Percentiles rank a stretch among this genome's conserved stretches.
Conservation (phyloP, 2,797 vertebrate genomes). For the Channallabes apus region DNA sequence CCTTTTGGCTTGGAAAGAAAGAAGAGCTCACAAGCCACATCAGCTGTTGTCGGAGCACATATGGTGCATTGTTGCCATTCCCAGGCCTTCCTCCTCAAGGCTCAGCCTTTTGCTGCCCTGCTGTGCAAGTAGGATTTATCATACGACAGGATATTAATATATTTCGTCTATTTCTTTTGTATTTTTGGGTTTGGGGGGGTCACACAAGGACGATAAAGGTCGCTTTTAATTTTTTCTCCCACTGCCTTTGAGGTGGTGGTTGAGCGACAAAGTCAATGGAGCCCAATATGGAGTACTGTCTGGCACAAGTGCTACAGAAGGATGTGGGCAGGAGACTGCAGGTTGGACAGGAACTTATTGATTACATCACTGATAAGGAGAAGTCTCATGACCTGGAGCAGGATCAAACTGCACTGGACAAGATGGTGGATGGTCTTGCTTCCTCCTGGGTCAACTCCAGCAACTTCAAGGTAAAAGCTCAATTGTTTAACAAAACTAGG, state of each 20-base stretch:
- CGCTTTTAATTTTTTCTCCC: slow-evolving; percentile 51
- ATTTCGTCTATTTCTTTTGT: slow-evolving; percentile 50
- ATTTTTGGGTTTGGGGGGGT: slow-evolving; percentile 35
- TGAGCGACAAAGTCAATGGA: slow-evolving; percentile 74
- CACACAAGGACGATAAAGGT: slow-evolving; percentile 69
- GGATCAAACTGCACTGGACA: slow-evolving; percentile 94
- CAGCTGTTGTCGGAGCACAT: slow-evolving; percentile 96
- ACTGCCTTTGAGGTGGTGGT: slow-evolving; percentile 53
- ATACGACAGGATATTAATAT: slow-evolving; percentile 63
- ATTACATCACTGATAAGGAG: slow-evolving; percentile 90
- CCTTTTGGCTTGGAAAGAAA: slow-evolving; percentile 74
- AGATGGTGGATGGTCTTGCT: slow-evolving; percentile 94
- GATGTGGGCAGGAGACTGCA: slow-evolving; percentile 93
- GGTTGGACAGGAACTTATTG: slow-evolving; percentile 93
- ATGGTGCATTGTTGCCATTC: slow-evolving; percentile 98
- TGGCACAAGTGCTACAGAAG: slow-evolving; percentile 92
- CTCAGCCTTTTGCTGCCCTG: slow-evolving; percentile 79
- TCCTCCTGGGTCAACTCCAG: slow-evolving; percentile 97
- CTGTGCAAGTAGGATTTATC: slow-evolving; percentile 73
- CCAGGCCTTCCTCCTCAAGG: slow-evolving; percentile 82
- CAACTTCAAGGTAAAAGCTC: slow-evolving; percentile 92
- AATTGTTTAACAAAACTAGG: neutral
- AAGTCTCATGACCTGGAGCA: slow-evolving; percentile 94
- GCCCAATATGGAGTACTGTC: slow-evolving; percentile 91
- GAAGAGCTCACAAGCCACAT: slow-evolving; percentile 69